Percentiles rank a stretch among this genome's conserved stretches.
Evolutionary conservation across 2,797 vertebrate genomes (phyloP).

Genomic region (Silurus lanzhouensis): DNA sequence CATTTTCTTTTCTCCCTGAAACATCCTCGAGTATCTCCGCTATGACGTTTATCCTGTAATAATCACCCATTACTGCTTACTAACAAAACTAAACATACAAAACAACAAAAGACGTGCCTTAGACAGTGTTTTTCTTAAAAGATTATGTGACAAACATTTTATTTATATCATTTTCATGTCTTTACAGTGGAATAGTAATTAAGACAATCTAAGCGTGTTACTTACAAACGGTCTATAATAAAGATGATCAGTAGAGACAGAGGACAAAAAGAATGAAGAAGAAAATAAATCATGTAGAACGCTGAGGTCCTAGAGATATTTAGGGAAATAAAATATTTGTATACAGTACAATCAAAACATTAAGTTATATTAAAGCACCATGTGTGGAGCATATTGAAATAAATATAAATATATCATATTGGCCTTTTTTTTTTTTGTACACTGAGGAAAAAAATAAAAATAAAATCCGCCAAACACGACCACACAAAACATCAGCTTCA

Average conservation of each 20-base stretch:
- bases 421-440: slow-evolving; percentile 60
- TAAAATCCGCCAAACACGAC: slow-evolving; percentile 26
- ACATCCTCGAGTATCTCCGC: no score
- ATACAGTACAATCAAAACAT: slow-evolving; percentile 66
- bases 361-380: slow-evolving; percentile 83
- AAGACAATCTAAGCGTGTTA: slow-evolving; percentile 65
- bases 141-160: slow-evolving; percentile 53
- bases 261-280: neutral
- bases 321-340: slow-evolving; percentile 35
- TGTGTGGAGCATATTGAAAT: slow-evolving; percentile 79
- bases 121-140: slow-evolving; percentile 12
- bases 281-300: slow-evolving; percentile 1
- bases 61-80: no score
- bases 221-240: slow-evolving; percentile 62
- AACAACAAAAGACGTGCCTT: neutral
- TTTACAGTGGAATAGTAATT: slow-evolving; percentile 77
- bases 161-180: slow-evolving; percentile 81
- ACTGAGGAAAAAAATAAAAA: neutral
- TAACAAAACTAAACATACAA: no score
- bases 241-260: slow-evolving; percentile 43
- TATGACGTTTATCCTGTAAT: no score
- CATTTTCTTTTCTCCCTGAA: no score
- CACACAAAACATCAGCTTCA: slow-evolving; percentile 60
- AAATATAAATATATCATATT: slow-evolving; percentile 79
- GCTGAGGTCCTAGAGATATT: slow-evolving; percentile 28